These are phyloP conservation scores for Toxonevra muliebris DNA, from an alignment of 2,888 invertebrate species.

Conservation along the genomic window DNA sequence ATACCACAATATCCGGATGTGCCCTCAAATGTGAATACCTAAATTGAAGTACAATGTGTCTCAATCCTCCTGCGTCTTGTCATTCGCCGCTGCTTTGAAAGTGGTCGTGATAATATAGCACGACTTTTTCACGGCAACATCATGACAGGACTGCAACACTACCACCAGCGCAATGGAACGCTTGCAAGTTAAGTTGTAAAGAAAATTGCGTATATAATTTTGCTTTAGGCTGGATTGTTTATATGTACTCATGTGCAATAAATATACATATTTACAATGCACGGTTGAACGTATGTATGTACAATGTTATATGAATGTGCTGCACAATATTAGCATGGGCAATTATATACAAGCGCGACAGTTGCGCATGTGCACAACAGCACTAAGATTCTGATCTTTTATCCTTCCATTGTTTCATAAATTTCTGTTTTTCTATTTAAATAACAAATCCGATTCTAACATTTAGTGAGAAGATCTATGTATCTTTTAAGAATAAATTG, in stretches of 20 bases:
- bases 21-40: too few species aligned
- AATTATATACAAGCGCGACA: slow-evolving; percentile 33
- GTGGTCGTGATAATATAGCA: slow-evolving; percentile 45
- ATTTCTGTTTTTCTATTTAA: too few species aligned
- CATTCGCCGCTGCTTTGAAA: slow-evolving; percentile 15
- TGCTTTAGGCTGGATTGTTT: too few species aligned
- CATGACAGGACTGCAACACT: neutral
- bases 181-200: slow-evolving; percentile 15
- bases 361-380: slow-evolving; percentile 15
- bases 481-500: too few species aligned
- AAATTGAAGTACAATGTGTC: too few species aligned
- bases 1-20: too few species aligned
- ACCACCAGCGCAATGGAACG: slow-evolving; percentile 32
- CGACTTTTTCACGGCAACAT: slow-evolving; percentile 33
- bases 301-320: slow-evolving; percentile 8
- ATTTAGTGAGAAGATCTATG: too few species aligned
- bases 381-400: neutral
- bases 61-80: neutral
- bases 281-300: neutral
- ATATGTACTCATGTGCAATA: too few species aligned
- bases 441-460: too few species aligned
- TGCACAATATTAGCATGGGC: slow-evolving; percentile 26
- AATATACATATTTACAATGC: too few species aligned
- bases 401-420: too few species aligned
- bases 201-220: neutral